A percentile compares a stretch with the other conserved stretches of the same genome.
These are phyloP conservation scores for Tapirus indicus DNA, from an alignment of 2,797 vertebrate genomes.

Conservation along the genomic window DNA sequence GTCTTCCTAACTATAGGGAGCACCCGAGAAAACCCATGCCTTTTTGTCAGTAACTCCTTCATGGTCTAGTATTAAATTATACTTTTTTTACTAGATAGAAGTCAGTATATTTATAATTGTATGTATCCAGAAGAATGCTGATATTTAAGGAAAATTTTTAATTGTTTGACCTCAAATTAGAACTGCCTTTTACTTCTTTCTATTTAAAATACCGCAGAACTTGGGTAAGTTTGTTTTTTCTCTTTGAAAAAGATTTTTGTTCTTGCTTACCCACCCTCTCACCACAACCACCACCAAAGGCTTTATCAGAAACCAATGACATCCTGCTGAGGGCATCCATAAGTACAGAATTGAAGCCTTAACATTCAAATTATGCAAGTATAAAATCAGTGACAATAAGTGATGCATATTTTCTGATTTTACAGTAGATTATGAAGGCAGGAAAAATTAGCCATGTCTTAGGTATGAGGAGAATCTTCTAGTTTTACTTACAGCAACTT, in stretches of 20 bases:
- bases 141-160: conserved; percentile 38
- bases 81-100: background rate
- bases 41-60: conserved; percentile 9
- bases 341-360: conserved; percentile 12
- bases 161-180: conserved; percentile 32
- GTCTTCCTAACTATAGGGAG: conserved; percentile 9
- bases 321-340: background rate
- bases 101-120: conserved; percentile 38
- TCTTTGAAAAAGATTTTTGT: conserved; percentile 51
- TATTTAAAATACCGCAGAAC: conserved; percentile 52
- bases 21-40: background rate
- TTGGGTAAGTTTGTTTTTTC: conserved; percentile 5
- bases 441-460: conserved; percentile 39
- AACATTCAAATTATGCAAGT: background rate
- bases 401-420: conserved; percentile 11
- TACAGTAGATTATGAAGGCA: conserved; percentile 35
- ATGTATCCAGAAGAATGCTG: conserved; percentile 14
- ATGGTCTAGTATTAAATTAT: conserved; percentile 7
- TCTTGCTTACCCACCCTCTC: background rate
- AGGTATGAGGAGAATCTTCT: conserved; percentile 8
- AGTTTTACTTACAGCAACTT: conserved; percentile 48
- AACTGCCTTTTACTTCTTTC: conserved; percentile 40
- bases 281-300: background rate
- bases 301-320: conserved; percentile 40
- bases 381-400: conserved; percentile 50